These are phyloP conservation scores for Apamea monoglypha DNA, from an alignment of 2,888 invertebrate genomes.

Conservation along the genomic window DNA sequence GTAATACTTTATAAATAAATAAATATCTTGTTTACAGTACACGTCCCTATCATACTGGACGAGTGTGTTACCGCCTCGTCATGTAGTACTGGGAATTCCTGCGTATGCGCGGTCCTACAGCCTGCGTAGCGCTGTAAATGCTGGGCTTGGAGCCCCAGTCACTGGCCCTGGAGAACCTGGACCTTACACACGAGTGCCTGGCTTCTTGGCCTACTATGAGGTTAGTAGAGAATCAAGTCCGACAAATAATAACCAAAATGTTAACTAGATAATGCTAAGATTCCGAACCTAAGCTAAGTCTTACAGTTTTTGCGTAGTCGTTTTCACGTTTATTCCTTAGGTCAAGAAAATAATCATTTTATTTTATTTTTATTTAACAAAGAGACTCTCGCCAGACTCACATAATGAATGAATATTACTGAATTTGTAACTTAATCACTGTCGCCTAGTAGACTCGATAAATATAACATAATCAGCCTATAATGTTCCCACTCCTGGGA, in stretches of 20 bases:
- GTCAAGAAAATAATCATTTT: neutral
- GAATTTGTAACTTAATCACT: neutral
- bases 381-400: neutral
- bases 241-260: neutral
- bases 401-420: neutral
- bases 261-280: neutral
- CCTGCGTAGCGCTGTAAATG: conserved; percentile 87
- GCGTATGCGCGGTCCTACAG: conserved; percentile 95
- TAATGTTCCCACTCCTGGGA: too few species aligned
- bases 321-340: neutral
- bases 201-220: conserved; percentile 95
- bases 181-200: conserved; percentile 92
- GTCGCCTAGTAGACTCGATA: neutral
- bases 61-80: conserved; percentile 91
- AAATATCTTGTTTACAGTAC: conserved; percentile 85
- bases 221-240: conserved; percentile 74
- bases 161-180: conserved; percentile 93
- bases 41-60: conserved; percentile 94
- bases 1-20: neutral
- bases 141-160: conserved; percentile 90
- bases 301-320: neutral
- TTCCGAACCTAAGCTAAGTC: neutral
- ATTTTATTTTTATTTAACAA: neutral
- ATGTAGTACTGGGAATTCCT: conserved; percentile 94
- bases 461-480: too few species aligned